These are phyloP conservation scores for Napeogenes sylphis DNA, from an alignment of 2,888 invertebrate genomes.

Conservation along the genomic window DNA sequence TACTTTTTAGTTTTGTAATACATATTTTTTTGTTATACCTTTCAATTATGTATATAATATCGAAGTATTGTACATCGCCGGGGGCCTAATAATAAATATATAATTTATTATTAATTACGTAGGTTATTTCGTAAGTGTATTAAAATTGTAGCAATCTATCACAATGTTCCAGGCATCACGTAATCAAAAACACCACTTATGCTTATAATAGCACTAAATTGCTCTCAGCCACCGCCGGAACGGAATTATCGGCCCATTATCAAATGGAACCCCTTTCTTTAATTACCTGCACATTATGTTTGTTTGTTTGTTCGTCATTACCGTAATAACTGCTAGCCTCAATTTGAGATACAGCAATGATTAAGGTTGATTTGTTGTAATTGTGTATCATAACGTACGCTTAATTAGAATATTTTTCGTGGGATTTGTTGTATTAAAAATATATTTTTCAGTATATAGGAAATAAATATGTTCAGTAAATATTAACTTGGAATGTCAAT, in stretches of 20 bases:
- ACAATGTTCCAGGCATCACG: conserved; percentile 53
- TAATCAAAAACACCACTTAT: conserved; percentile 61
- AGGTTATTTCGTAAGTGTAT: conserved; percentile 29
- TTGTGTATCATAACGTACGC: conserved; percentile 52
- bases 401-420: conserved; percentile 57
- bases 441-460: too few relatives aligned
- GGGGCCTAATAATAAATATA: conserved; percentile 9
- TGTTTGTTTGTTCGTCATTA: conserved; percentile 72
- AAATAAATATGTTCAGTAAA: neutral
- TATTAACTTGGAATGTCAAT: conserved; percentile 21
- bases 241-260: conserved; percentile 71
- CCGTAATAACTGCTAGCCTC: conserved; percentile 61
- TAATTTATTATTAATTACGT: conserved; percentile 27
- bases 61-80: neutral
- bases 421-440: conserved; percentile 35
- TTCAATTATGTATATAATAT: conserved; percentile 8
- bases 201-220: conserved; percentile 70
- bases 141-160: conserved; percentile 57
- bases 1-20: conserved; percentile 33
- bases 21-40: conserved; percentile 11
- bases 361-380: conserved; percentile 66
- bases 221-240: conserved; percentile 52
- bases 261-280: conserved; percentile 73
- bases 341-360: conserved; percentile 57
- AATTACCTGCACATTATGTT: conserved; percentile 70